Conservation (phyloP, 1,140 invertebrate species). For the Meloidogyne exigua region DNA sequence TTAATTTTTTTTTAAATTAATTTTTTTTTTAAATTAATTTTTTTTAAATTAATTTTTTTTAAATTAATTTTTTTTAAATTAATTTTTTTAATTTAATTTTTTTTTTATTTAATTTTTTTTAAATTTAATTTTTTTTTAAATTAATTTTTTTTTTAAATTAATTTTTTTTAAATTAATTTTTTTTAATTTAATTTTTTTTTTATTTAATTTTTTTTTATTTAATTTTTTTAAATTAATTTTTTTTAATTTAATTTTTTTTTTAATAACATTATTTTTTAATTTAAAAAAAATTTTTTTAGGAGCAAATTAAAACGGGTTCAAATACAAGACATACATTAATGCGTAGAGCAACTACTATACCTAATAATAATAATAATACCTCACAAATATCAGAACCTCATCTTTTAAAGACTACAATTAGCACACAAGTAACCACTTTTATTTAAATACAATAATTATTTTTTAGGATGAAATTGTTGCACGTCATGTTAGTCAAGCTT, state of each 20-base stretch:
- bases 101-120: not conserved
- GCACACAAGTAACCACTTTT: slow-evolving; percentile 12
- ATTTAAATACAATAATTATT: not conserved
- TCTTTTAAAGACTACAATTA: slow-evolving; percentile 24
- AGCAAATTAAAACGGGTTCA: not conserved
- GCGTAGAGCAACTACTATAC: slow-evolving; percentile 21
- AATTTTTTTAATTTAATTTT: not conserved
- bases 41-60: no score
- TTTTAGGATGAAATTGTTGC: slow-evolving; percentile 27
- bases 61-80: not conserved
- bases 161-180: not conserved
- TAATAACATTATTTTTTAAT: not conserved
- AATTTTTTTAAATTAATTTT: not conserved
- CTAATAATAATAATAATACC: not conserved
- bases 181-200: no score
- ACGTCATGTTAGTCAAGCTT: slow-evolving; percentile 28
- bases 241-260: not conserved
- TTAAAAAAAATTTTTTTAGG: not conserved
- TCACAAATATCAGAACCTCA: not conserved
- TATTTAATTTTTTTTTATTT: no score
- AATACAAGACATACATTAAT: slow-evolving; percentile 24
- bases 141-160: not conserved
- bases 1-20: no score
- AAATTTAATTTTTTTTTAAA: not conserved
- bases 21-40: no score